These are phyloP conservation scores for Idaea aversata DNA, from an alignment of 2,888 invertebrate species.

Conservation along the genomic window DNA sequence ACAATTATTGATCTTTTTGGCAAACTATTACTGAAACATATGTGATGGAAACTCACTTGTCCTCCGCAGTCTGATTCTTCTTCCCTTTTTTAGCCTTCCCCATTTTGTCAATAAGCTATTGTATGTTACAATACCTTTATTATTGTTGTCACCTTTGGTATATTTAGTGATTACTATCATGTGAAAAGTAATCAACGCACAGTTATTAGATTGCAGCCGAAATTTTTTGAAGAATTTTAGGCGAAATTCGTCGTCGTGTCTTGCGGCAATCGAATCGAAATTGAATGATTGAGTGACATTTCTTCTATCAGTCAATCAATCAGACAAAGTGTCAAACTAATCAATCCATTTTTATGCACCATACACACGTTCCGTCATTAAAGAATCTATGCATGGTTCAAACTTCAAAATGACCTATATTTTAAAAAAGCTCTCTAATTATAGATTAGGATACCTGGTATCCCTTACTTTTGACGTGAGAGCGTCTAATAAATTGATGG, in stretches of 20 bases:
- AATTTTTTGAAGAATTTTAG: slow-evolving; percentile 34
- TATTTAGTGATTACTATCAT: slow-evolving; percentile 73
- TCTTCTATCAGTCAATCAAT: slow-evolving; percentile 12
- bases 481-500: no score
- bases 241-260: slow-evolving; percentile 64
- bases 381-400: not conserved
- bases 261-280: slow-evolving; percentile 37
- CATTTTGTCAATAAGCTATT: slow-evolving; percentile 73
- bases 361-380: not conserved
- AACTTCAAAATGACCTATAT: not conserved
- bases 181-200: slow-evolving; percentile 69
- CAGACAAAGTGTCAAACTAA: slow-evolving; percentile 15
- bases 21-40: slow-evolving; percentile 47
- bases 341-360: not conserved
- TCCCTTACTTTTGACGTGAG: no score
- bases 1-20: slow-evolving; percentile 22
- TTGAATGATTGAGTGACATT: slow-evolving; percentile 17
- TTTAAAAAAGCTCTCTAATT: not conserved
- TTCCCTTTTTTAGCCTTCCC: slow-evolving; percentile 91
- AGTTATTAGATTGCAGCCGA: slow-evolving; percentile 53
- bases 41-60: slow-evolving; percentile 81
- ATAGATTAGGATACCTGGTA: not conserved
- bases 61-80: slow-evolving; percentile 87
- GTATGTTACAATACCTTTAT: slow-evolving; percentile 70
- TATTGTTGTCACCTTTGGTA: slow-evolving; percentile 56